Evolutionary conservation across 92 coral and sea anemone species (phyloP).

Genomic region (Bergia sp.): DNA sequence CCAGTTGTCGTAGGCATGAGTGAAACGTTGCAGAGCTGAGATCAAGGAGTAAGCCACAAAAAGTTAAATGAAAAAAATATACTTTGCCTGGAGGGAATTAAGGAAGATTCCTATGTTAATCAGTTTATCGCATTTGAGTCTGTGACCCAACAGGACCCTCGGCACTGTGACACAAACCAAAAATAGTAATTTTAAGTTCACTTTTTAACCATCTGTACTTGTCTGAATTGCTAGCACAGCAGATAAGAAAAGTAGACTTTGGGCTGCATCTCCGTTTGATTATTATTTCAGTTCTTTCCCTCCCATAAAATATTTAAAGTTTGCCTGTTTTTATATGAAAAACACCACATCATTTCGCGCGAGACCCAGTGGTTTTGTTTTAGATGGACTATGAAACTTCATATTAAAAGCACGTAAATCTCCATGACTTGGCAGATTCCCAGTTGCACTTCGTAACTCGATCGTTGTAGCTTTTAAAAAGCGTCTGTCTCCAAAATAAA

Average conservation of each 20-base stretch:
- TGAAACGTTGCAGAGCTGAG: conserved; percentile 5
- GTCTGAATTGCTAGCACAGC: background rate
- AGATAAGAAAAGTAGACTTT: conserved; percentile 12
- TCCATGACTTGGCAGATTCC: background rate
- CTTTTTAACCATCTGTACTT: conserved; percentile 20
- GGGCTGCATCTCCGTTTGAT: conserved; percentile 16
- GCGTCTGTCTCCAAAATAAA: too few species aligned
- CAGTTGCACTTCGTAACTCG: too few species aligned
- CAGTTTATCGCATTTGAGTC: conserved; percentile 34
- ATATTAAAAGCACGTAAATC: background rate
- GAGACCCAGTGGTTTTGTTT: background rate
- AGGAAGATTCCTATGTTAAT: background rate
- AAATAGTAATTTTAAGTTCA: background rate
- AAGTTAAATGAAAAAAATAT: background rate
- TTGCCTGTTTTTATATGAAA: background rate
- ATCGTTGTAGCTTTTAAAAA: too few species aligned
- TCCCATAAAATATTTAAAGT: background rate
- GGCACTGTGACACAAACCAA: background rate
- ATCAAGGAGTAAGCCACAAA: conserved; percentile 20
- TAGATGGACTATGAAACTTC: background rate
- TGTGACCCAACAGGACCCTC: conserved; percentile 27
- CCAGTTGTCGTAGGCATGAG: background rate
- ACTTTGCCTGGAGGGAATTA: conserved; percentile 9
- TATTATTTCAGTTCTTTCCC: background rate
- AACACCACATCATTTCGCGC: background rate